Base-by-base conservation (phyloP, 23 tunicate genomes). In the Trididemnum nubilum region DNA sequence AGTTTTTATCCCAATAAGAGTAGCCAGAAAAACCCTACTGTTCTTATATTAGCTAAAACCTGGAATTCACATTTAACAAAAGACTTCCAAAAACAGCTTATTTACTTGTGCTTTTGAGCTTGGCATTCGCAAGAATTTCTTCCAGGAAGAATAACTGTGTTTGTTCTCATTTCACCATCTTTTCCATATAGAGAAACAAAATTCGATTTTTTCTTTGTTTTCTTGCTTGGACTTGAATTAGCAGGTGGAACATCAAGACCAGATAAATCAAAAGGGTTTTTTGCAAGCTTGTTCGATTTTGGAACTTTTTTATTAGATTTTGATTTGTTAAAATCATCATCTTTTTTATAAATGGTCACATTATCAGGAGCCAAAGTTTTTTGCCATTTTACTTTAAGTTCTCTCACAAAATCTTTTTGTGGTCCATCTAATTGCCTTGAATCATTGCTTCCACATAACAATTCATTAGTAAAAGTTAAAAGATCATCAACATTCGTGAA, bases 101-200 rank as follows among this genome's bases (percentile, higher is more conserved):
- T 80, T 32, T 72, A 92, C 98, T 80, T 93, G 79, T 93, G 98
- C 65, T 93, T 93, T 60, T 93, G 98, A 72, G 98, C 98, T 73
- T 93, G 98, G 65, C 98, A 93, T 84, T 93, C 98, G 65, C 98
- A 93, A 33, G 71, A 25, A 51, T 93, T 75, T 54, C 98, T 73
- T 66, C 98, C 98, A 35, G 98, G 98, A 12, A 93, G 26, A 25
- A 87, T 66, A 33, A 93, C 98, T 19, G 94, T 86, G 21, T 93
- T 84, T n/a, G 86, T 49, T 34, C 59, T 71, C 44, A 90, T 30
- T 79, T 93, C 73, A 2, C 98, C 98, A 80, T 93, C 93, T 67
- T 88, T 87, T 21, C 98, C 93, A 80, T 93, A 93, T 15, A 93
- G 35, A 52, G 98, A 88, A 33, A 88, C 93, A 72, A 81, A 93